Percentiles rank a stretch among this genome's conserved stretches.
Evolutionary conservation across 2,113 vertebrate genomes (phyloP).

Genomic region (Rattus norvegicus): DNA sequence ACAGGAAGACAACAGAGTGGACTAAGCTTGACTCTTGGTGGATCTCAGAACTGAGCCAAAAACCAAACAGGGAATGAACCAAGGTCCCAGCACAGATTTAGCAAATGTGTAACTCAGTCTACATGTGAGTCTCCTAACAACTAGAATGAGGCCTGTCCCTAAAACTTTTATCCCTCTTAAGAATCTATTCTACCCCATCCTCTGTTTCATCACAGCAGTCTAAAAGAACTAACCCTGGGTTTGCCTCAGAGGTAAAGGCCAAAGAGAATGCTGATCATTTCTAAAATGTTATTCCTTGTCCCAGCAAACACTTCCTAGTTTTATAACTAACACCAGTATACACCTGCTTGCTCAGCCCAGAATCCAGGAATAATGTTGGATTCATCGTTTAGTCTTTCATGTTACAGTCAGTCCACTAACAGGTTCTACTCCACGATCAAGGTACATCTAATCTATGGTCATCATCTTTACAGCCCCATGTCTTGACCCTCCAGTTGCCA

Average conservation of each 20-base stretch:
- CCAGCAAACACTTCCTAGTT: neutral
- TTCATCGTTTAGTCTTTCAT: neutral
- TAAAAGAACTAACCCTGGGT: neutral
- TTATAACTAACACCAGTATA: neutral
- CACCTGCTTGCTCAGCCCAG: neutral
- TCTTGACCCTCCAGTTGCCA: neutral
- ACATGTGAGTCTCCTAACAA: too few relatives aligned
- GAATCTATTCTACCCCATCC: too few relatives aligned
- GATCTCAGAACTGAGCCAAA: too few relatives aligned
- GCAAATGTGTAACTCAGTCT: too few relatives aligned
- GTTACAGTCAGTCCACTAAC: neutral
- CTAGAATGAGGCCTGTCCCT: too few relatives aligned
- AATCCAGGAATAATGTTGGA: neutral
- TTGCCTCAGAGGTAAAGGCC: neutral
- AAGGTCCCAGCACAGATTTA: too few relatives aligned
- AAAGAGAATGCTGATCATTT: constrained; percentile 41
- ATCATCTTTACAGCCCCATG: neutral
- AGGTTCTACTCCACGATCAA: neutral
- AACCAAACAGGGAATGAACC: too few relatives aligned
- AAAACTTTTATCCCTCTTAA: too few relatives aligned
- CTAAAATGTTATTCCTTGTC: neutral
- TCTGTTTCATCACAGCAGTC: neutral
- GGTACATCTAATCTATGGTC: neutral
- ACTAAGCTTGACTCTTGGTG: too few relatives aligned
- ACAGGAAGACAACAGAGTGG: too few relatives aligned